These are phyloP conservation scores for Chrysocyon brachyurus DNA, from an alignment of 2,797 vertebrate species.

Conservation along the genomic window DNA sequence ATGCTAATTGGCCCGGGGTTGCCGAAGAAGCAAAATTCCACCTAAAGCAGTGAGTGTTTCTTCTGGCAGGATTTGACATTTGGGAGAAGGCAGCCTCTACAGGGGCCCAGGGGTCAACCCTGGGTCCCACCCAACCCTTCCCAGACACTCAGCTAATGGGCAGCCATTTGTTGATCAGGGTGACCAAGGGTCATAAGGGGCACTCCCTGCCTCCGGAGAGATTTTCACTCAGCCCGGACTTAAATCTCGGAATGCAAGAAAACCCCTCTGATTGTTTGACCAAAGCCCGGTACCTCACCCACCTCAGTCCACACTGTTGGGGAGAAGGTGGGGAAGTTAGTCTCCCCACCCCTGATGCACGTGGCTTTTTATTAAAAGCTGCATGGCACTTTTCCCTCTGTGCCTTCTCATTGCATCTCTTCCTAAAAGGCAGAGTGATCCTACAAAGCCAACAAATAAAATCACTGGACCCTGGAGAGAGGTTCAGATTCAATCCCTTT, in stretches of 20 bases:
- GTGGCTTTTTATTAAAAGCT: neutral
- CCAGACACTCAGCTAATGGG: neutral
- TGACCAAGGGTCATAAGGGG: neutral
- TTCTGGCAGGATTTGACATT: slow-evolving; percentile 47
- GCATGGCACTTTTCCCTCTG: neutral
- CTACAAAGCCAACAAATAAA: neutral
- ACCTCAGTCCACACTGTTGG: neutral
- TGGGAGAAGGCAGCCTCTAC: neutral
- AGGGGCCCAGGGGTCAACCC: neutral
- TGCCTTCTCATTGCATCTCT: neutral
- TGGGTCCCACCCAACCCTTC: neutral
- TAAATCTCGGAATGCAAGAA: neutral
- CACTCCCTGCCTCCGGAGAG: neutral
- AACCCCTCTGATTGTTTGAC: neutral
- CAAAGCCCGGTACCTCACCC: neutral
- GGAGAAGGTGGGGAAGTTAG: neutral
- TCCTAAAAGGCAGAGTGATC: slow-evolving; percentile 1
- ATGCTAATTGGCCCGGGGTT: slow-evolving; percentile 74
- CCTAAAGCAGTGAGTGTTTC: neutral
- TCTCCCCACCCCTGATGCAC: neutral
- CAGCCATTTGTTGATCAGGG: slow-evolving; percentile 12
- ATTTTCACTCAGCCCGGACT: neutral
- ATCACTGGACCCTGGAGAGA: slow-evolving; percentile 37
- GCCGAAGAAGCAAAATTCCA: slow-evolving; percentile 57
- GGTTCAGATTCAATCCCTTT: neutral